Conservation (phyloP, 2,888 invertebrate species). For the Helicoverpa assulta region DNA sequence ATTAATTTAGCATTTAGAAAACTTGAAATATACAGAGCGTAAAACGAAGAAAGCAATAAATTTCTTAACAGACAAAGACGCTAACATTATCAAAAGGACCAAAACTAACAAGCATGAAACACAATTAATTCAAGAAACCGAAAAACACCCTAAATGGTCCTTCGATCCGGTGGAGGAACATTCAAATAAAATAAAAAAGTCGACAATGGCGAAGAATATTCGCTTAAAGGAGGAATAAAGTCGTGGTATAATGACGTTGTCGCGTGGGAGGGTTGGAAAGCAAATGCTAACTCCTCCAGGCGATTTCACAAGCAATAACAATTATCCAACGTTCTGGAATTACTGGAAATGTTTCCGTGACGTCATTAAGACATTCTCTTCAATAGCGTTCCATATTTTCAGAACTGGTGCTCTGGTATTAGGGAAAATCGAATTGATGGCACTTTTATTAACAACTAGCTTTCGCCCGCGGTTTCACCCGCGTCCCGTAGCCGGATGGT, state of each 20-base stretch:
- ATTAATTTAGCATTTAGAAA: too few species aligned
- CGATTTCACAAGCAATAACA: conserved; percentile 72
- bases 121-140: conserved; percentile 7
- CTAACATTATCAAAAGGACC: background rate
- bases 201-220: conserved; percentile 46
- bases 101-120: background rate
- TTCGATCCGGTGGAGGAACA: conserved; percentile 19
- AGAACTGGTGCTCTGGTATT: conserved; percentile 18
- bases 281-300: conserved; percentile 60
- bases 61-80: background rate
- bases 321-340: conserved; percentile 70
- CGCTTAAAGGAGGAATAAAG: conserved; percentile 50
- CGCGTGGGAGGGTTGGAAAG: conserved; percentile 58
- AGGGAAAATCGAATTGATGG: background rate
- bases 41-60: background rate
- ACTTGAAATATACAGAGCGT: too few species aligned
- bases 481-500: too few species aligned
- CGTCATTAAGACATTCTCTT: conserved; percentile 56
- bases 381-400: conserved; percentile 21
- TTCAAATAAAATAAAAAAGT: conserved; percentile 38
- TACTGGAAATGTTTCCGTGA: conserved; percentile 66
- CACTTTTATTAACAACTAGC: background rate
- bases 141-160: conserved; percentile 23
- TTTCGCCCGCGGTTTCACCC: too few species aligned
- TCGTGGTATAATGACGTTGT: conserved; percentile 62